phyloP scores from a whole-genome alignment of 2,113 vertebrate species.

The Thamnaconus septentrionalis region DNA sequence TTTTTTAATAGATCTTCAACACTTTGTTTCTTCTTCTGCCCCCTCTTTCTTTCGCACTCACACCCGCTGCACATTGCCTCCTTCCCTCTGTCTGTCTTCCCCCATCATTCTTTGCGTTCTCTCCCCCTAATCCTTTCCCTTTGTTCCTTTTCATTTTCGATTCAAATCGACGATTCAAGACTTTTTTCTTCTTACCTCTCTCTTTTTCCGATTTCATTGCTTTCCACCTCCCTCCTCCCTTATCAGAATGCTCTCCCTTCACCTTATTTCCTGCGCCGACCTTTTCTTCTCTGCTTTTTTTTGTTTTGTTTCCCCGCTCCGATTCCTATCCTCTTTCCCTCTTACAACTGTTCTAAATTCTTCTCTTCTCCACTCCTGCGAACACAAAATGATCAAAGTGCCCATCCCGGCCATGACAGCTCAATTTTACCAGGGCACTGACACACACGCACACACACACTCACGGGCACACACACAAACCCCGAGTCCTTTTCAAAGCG shows the following conservation, averaged over 20 bases:
- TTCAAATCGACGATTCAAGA: too few relatives aligned
- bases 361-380: conserved; percentile 45
- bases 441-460: conserved; percentile 1
- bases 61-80: too few relatives aligned
- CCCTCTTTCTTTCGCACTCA: background rate
- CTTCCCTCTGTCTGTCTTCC: background rate
- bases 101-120: background rate
- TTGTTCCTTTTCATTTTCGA: background rate
- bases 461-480: conserved; percentile 5
- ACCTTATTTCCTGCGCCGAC: background rate
- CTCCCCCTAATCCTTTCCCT: background rate
- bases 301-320: background rate
- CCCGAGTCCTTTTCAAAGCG: conserved; percentile 11
- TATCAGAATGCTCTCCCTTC: background rate
- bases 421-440: conserved; percentile 52
- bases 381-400: conserved; percentile 72
- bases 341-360: conserved; percentile 22
- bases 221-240: background rate
- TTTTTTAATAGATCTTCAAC: background rate
- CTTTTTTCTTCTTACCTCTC: background rate
- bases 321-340: background rate
- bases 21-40: background rate
- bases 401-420: conserved; percentile 68
- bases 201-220: background rate
- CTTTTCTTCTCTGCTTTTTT: conserved; percentile 2